Percentiles rank a stretch among this genome's conserved stretches.
phyloP scores from a whole-genome alignment of 2,888 invertebrate species.

The Idaea straminata region DNA sequence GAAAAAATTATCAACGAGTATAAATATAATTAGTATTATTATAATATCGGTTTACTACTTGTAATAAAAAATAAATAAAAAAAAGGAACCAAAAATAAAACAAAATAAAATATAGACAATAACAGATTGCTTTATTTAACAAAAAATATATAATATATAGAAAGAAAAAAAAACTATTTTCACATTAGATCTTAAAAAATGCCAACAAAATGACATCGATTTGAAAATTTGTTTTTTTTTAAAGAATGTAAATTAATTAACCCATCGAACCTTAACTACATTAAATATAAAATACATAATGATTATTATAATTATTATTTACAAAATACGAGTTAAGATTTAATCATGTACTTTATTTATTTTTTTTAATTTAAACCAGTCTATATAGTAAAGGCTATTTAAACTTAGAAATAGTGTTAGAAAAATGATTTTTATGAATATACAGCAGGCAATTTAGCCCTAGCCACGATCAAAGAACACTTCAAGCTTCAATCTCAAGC shows the following conservation, averaged over 20 bases:
- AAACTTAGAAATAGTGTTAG: conserved; percentile 76
- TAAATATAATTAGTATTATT: conserved; percentile 47
- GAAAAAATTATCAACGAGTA: conserved; percentile 35
- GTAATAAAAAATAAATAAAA: conserved; percentile 34
- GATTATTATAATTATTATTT: conserved; percentile 73
- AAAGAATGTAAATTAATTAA: conserved; percentile 67
- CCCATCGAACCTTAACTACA: conserved; percentile 77
- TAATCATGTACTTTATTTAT: conserved; percentile 61
- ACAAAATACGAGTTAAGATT: conserved; percentile 79
- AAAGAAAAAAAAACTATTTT: conserved; percentile 69
- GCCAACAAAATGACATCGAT: conserved; percentile 34
- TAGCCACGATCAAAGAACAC: not conserved
- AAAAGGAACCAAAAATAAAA: conserved; percentile 56
- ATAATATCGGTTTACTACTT: conserved; percentile 68
- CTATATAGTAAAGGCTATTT: conserved; percentile 80
- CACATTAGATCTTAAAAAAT: conserved; percentile 58
- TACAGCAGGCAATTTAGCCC: conserved; percentile 68
- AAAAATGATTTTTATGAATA: conserved; percentile 52
- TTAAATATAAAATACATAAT: conserved; percentile 79
- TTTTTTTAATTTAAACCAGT: conserved; percentile 72
- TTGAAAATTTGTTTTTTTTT: conserved; percentile 65
- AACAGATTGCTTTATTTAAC: conserved; percentile 81
- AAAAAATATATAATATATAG: conserved; percentile 80
- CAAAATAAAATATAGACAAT: conserved; percentile 76
- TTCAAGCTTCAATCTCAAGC: not conserved